Conservation (phyloP, 2,113 vertebrate species). For the Neomonachus schauinslandi region DNA sequence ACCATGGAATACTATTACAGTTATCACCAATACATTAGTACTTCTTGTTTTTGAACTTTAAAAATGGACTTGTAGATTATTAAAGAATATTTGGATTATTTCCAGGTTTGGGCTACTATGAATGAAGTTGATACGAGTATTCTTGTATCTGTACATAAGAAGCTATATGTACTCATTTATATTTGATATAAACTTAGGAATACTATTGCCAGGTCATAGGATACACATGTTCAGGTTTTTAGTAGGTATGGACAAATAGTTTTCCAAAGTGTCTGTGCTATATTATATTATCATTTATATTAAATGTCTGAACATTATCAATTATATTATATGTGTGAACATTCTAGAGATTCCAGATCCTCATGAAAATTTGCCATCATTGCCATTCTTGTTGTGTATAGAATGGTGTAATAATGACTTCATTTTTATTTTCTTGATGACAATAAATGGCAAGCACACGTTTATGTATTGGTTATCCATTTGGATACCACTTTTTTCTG, state of each 20-base stretch:
- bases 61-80: background rate
- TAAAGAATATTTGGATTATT: background rate
- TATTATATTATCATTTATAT: background rate
- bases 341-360: background rate
- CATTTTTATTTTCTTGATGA: background rate
- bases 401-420: background rate
- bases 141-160: background rate
- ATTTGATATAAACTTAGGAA: background rate
- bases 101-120: background rate
- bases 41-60: background rate
- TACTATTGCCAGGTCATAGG: background rate
- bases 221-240: background rate
- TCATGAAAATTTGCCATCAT: background rate
- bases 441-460: background rate
- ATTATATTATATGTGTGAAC: background rate
- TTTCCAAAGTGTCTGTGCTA: background rate
- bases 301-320: too few relatives aligned
- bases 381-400: background rate
- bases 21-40: background rate
- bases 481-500: background rate
- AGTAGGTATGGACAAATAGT: background rate
- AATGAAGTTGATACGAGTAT: background rate
- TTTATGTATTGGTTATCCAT: background rate
- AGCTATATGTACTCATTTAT: background rate
- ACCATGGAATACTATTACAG: background rate